A percentile compares a stretch with the other conserved stretches of the same genome.
These are phyloP conservation scores for Xylota segnis DNA, from an alignment of 2,888 invertebrate species.

Conservation along the genomic window DNA sequence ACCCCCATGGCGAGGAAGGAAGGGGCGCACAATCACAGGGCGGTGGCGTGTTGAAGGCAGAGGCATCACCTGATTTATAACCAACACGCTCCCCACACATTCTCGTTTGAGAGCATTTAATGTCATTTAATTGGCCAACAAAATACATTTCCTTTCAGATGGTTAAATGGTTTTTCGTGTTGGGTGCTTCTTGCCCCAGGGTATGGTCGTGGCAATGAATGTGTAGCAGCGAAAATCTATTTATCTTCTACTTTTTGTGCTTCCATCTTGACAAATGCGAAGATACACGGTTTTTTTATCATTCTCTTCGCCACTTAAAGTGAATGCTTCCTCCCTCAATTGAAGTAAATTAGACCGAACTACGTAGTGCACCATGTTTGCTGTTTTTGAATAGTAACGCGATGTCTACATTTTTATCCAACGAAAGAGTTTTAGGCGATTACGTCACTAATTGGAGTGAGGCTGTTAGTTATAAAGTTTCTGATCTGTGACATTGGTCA, in stretches of 20 bases:
- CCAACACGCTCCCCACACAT: constrained; percentile 8
- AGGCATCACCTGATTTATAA: constrained; percentile 47
- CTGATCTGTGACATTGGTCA: constrained; percentile 31
- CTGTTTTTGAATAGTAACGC: constrained; percentile 19
- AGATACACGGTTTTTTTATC: constrained; percentile 13
- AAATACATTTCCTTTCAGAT: constrained; percentile 5
- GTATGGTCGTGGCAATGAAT: constrained; percentile 55
- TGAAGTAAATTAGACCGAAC: constrained; percentile 28
- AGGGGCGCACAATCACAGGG: background rate
- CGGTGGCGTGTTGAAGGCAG: background rate
- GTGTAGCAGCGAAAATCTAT: background rate
- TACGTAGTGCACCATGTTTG: constrained; percentile 3
- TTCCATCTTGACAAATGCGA: background rate
- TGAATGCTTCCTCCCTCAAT: constrained; percentile 58
- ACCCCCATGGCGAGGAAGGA: constrained; percentile 17
- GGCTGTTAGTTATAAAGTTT: background rate
- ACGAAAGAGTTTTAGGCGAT: constrained; percentile 17
- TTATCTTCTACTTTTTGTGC: constrained; percentile 5
- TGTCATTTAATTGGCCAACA: constrained; percentile 22
- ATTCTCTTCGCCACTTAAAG: constrained; percentile 41
- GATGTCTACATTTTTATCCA: constrained; percentile 23
- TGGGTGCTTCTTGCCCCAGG: constrained; percentile 24
- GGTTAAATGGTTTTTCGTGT: background rate
- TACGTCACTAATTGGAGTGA: constrained; percentile 31
- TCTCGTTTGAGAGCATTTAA: constrained; percentile 17